Evolutionary conservation across 92 coral and sea anemone genomes (phyloP).

Genomic region (Paramuricea clavata): DNA sequence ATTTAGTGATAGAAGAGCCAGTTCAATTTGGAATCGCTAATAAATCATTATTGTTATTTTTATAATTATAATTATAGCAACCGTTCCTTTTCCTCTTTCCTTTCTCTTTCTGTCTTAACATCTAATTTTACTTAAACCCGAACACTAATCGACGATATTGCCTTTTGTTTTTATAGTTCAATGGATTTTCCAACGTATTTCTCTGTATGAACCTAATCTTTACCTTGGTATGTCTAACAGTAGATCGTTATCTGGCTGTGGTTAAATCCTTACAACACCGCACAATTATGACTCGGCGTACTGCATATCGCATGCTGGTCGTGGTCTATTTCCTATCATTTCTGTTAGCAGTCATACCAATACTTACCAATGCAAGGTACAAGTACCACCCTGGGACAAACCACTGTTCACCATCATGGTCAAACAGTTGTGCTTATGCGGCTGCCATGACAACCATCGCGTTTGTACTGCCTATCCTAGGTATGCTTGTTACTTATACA

Average conservation of each 20-base stretch:
- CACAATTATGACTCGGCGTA: constrained; percentile 71
- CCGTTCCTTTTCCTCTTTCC: too few relatives aligned
- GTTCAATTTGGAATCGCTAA: too few relatives aligned
- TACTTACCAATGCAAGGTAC: constrained; percentile 77
- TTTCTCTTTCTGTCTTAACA: too few relatives aligned
- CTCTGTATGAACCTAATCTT: constrained; percentile 80
- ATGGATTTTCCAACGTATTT: constrained; percentile 86
- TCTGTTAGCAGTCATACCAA: constrained; percentile 72
- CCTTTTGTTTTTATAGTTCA: constrained; percentile 70
- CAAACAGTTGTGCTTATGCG: constrained; percentile 77
- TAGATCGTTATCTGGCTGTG: constrained; percentile 92
- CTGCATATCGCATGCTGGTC: constrained; percentile 72
- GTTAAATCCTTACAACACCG: constrained; percentile 91
- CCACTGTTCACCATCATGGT: constrained; percentile 89
- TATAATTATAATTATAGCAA: too few relatives aligned
- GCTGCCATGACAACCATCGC: constrained; percentile 74
- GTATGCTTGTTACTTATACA: constrained; percentile 80
- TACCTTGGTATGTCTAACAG: constrained; percentile 89
- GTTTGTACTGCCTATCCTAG: constrained; percentile 79
- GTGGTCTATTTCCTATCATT: constrained; percentile 73
- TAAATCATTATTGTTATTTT: too few relatives aligned
- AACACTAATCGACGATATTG: too few relatives aligned
- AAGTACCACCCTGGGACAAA: constrained; percentile 80
- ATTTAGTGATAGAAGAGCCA: too few relatives aligned
- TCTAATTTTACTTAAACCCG: too few relatives aligned